phyloP scores from a whole-genome alignment of 1,140 invertebrate genomes.

The Pinna nobilis region DNA sequence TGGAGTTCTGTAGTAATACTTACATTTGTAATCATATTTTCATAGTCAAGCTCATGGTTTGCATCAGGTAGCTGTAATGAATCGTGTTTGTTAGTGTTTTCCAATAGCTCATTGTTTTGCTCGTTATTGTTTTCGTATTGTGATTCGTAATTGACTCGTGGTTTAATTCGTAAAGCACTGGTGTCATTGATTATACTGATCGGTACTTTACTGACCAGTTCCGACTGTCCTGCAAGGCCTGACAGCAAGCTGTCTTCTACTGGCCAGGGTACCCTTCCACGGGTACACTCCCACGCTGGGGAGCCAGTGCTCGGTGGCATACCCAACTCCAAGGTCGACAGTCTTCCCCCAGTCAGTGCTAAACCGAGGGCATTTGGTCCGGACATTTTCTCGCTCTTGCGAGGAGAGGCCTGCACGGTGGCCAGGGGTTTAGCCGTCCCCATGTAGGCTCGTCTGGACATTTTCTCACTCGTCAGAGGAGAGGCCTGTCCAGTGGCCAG shows the following conservation, averaged over 20 bases:
- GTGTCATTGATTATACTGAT: conserved; percentile 3
- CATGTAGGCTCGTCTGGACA: background rate
- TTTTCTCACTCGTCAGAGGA: background rate
- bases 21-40: background rate
- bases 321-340: background rate
- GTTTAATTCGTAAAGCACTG: background rate
- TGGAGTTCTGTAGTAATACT: too few species aligned
- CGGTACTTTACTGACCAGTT: background rate
- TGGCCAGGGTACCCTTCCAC: conserved; percentile 20
- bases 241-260: too few species aligned
- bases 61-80: background rate
- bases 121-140: background rate
- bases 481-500: too few species aligned
- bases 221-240: conserved; percentile 24
- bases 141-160: background rate
- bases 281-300: conserved; percentile 9
- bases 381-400: conserved; percentile 16
- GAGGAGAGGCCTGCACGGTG: conserved; percentile 11
- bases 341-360: conserved; percentile 7
- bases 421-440: too few species aligned
- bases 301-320: conserved; percentile 22
- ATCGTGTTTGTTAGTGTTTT: background rate
- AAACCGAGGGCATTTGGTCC: conserved; percentile 13
- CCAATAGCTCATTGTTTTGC: background rate
- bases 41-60: background rate